phyloP scores from a whole-genome alignment of 1,140 invertebrate species.

The Lethocerus indicus region DNA sequence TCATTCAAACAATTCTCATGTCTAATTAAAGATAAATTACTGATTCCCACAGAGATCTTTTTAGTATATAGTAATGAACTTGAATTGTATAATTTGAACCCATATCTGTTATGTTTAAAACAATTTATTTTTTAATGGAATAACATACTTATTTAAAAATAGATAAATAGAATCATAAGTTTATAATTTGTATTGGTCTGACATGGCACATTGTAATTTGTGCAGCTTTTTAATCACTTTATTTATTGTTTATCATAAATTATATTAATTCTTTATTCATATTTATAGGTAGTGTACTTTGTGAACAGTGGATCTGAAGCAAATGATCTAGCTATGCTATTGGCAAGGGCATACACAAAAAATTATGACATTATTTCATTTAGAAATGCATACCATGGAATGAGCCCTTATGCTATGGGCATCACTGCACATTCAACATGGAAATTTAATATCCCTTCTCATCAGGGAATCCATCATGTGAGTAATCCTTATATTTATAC shows the following conservation, averaged over 20 bases:
- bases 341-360: conserved; percentile 59
- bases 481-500: conserved; percentile 21
- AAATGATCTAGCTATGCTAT: conserved; percentile 80
- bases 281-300: conserved; percentile 63
- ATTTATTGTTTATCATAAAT: not conserved
- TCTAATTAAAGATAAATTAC: too few relatives aligned
- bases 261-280: too few relatives aligned
- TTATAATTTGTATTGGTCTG: too few relatives aligned
- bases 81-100: too few relatives aligned
- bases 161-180: too few relatives aligned
- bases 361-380: conserved; percentile 74
- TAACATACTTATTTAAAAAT: too few relatives aligned
- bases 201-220: conserved; percentile 3
- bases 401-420: conserved; percentile 64
- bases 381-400: conserved; percentile 80
- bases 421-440: conserved; percentile 65
- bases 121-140: too few relatives aligned
- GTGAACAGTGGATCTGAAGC: conserved; percentile 95
- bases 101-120: too few relatives aligned
- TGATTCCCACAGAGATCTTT: too few relatives aligned
- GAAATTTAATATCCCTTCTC: conserved; percentile 49
- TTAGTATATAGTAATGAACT: not conserved
- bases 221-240: not conserved
- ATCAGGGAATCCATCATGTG: conserved; percentile 71
- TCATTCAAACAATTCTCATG: not conserved